These are phyloP conservation scores for Heterotilapia buettikoferi DNA, from an alignment of 2,113 vertebrate species.

Conservation along the genomic window DNA sequence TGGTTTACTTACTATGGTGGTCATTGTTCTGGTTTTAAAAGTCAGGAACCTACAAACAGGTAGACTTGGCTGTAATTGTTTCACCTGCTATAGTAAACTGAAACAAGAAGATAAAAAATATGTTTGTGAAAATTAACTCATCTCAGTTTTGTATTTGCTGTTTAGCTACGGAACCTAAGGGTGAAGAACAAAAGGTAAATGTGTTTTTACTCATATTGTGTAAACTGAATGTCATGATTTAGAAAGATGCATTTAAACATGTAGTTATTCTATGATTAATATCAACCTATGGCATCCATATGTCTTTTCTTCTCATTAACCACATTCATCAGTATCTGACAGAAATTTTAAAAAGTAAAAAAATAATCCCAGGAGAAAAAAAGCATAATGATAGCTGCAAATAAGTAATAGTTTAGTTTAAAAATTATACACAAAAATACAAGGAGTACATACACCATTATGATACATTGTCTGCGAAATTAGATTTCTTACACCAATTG, in stretches of 20 bases:
- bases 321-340: accelerated
- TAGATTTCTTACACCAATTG: accelerated
- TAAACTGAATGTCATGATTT: accelerated
- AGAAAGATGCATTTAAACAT: background rate
- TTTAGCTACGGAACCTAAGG: accelerated
- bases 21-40: background rate
- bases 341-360: background rate
- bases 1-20: background rate
- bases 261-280: accelerated
- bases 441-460: accelerated
- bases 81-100: accelerated
- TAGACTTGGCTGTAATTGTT: background rate
- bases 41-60: background rate
- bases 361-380: background rate
- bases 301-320: accelerated
- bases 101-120: accelerated
- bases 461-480: accelerated
- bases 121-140: background rate
- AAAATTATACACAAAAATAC: accelerated
- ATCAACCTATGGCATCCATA: accelerated
- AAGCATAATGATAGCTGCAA: background rate
- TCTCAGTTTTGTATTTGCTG: background rate
- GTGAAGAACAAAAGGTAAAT: accelerated
- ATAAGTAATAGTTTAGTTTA: background rate
- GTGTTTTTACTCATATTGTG: background rate